A percentile compares a stretch with the other conserved stretches of the same genome.
Evolutionary conservation across 1,140 invertebrate species (phyloP).

Genomic region (Macrobrachium nipponense): DNA sequence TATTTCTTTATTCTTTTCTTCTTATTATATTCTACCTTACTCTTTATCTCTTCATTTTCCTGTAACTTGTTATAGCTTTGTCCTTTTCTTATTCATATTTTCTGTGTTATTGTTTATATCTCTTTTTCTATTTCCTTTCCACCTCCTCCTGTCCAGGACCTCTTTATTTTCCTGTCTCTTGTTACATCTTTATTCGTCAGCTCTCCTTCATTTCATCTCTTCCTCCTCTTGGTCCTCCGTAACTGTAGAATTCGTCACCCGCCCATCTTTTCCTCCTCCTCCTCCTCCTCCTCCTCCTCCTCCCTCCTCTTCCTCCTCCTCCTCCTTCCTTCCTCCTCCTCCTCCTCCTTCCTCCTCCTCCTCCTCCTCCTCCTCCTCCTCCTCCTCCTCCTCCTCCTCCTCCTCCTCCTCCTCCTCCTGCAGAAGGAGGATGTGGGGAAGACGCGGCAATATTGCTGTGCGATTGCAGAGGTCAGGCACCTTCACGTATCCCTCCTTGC

Average conservation of each 20-base stretch:
- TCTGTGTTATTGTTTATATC: background rate
- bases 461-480: too few relatives aligned
- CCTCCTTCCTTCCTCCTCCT: background rate
- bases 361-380: background rate
- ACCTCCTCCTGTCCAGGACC: background rate
- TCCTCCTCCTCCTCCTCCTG: too few relatives aligned
- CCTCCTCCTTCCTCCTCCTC: background rate
- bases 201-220: background rate
- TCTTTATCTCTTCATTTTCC: background rate
- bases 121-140: background rate
- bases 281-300: background rate
- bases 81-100: background rate
- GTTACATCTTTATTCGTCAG: background rate
- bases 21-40: too few relatives aligned
- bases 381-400: background rate
- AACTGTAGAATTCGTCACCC: too few relatives aligned
- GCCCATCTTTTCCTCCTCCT: background rate
- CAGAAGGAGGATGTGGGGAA: background rate
- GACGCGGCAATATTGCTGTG: too few relatives aligned
- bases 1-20: too few relatives aligned
- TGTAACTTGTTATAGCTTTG: too few relatives aligned
- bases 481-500: too few relatives aligned
- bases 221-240: background rate
- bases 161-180: background rate
- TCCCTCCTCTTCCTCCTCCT: background rate